Evolutionary conservation across 2,888 invertebrate species (phyloP), one percentile per base, ranked within the genome.

Genomic region (Scrobipalpa costella): DNA sequence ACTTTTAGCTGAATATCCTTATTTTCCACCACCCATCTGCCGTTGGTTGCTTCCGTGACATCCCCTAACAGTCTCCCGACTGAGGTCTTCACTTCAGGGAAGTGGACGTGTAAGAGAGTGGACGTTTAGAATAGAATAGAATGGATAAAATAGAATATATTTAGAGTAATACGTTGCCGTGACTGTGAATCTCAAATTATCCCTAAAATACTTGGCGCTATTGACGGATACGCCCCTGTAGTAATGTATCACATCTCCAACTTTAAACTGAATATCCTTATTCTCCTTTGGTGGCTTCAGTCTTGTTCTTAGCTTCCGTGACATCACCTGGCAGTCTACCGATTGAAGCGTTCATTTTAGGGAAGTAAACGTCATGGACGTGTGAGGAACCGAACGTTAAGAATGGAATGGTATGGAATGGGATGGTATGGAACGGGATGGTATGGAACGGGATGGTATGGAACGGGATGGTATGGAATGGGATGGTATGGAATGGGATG

Each of bases 181-280:
- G 5, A 27, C 87, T 33, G 74, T 84, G 75, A 81, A 93, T 1
- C 68, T 75, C 33, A 83, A 73, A 5, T 83, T 83, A 55, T 92
- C 88, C 68, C 82, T 86, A 0, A 91, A 68, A 75, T 92, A 87
- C 19, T 92, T 88, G n/a, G 80, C 73, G 11, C 82, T 79, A 47
- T 93, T 81, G 7, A 91, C 78, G 50, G 94, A 93, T 0, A 93
- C 93, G 69, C 92, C 93, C 0, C 94, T 86, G 86, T 95, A 94
- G 70, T 95, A 94, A 69, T 93, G 80, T 40, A 95, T 81, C 11
- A 87, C 81, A 74, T 95, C 95, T 0, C 92, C 93, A 0, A 87
- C 72, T 63, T 86, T 86, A 21, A 95, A 71, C 60, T 72, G 68
- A 0, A 85, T 58, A 47, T 88, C 76, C 0, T 74, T 76, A 69